A percentile compares a stretch with the other conserved stretches of the same genome.
phyloP scores from a whole-genome alignment of 2,797 vertebrate species.

The Pangasius krempfi region DNA sequence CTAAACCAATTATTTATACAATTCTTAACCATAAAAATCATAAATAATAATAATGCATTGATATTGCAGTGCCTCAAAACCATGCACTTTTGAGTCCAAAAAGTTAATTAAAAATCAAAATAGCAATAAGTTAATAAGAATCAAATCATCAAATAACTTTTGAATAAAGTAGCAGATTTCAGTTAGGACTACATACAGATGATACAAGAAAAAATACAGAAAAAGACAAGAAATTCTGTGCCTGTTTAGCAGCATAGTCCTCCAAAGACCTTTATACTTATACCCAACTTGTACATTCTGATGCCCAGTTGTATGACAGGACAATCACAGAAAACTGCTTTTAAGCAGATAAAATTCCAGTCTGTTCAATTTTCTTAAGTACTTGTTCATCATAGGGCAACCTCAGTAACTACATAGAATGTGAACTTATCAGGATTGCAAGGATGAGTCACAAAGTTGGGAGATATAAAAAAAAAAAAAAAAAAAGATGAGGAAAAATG shows the following conservation, averaged over 20 bases:
- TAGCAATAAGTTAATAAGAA: conserved; percentile 31
- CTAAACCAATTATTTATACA: conserved; percentile 42
- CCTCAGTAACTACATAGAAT: conserved; percentile 18
- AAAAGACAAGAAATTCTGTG: conserved; percentile 2
- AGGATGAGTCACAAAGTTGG: conserved; percentile 6
- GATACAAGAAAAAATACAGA: neutral
- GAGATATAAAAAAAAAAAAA: neutral
- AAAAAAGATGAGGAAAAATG: neutral
- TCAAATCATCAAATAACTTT: conserved; percentile 18
- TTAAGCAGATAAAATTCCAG: conserved; percentile 5
- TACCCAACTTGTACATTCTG: conserved; percentile 28
- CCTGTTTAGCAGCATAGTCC: conserved; percentile 34
- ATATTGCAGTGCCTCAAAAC: conserved; percentile 65
- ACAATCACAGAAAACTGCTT: conserved; percentile 3
- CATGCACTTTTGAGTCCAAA: conserved; percentile 15
- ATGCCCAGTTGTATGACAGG: neutral
- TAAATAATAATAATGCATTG: conserved; percentile 56
- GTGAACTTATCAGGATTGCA: neutral
- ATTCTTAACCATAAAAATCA: conserved; percentile 67
- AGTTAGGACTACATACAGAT: conserved; percentile 4
- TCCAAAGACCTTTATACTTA: conserved; percentile 8
- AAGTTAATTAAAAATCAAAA: conserved; percentile 7
- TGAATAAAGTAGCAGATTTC: conserved; percentile 12
- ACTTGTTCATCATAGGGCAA: conserved; percentile 9
- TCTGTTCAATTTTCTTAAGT: conserved; percentile 25